Percentiles rank a stretch among this genome's conserved stretches.
phyloP scores from a whole-genome alignment of 2,113 vertebrate species.

The Pao palembangensis region DNA sequence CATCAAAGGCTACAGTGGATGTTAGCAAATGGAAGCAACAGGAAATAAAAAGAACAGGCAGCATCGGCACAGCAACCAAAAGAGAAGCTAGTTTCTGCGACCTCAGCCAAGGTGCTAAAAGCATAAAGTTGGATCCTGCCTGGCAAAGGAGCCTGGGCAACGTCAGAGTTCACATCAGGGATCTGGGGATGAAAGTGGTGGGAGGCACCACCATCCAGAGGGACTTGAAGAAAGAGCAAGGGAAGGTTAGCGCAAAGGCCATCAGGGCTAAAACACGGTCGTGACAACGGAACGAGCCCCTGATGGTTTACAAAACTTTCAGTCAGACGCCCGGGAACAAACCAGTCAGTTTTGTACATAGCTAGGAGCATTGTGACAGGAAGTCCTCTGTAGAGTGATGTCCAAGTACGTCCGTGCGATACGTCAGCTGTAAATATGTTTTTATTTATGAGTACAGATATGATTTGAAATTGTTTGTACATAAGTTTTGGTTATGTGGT shows the following conservation, averaged over 20 bases:
- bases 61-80: neutral
- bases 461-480: slow-evolving; percentile 3
- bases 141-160: slow-evolving; percentile 46
- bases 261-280: slow-evolving; percentile 25
- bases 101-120: slow-evolving; percentile 5
- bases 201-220: neutral
- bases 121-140: slow-evolving; percentile 31
- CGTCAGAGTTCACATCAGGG: slow-evolving; percentile 53
- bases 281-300: neutral
- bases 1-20: neutral
- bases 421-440: slow-evolving; percentile 31
- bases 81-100: slow-evolving; percentile 4
- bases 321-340: neutral
- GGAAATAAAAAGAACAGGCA: slow-evolving; percentile 1
- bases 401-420: slow-evolving; percentile 4
- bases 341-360: slow-evolving; percentile 18
- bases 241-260: slow-evolving; percentile 2
- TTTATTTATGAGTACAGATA: slow-evolving; percentile 29
- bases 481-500: slow-evolving; percentile 20
- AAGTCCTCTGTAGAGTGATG: neutral
- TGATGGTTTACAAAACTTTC: no score
- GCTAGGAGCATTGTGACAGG: neutral
- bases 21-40: slow-evolving; percentile 10
- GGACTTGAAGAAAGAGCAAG: slow-evolving; percentile 24
- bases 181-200: slow-evolving; percentile 28